Evolutionary conservation across 2,797 vertebrate genomes (phyloP), one percentile per base, ranked within the genome.

Genomic region (Sebastes kiyomatsui): DNA sequence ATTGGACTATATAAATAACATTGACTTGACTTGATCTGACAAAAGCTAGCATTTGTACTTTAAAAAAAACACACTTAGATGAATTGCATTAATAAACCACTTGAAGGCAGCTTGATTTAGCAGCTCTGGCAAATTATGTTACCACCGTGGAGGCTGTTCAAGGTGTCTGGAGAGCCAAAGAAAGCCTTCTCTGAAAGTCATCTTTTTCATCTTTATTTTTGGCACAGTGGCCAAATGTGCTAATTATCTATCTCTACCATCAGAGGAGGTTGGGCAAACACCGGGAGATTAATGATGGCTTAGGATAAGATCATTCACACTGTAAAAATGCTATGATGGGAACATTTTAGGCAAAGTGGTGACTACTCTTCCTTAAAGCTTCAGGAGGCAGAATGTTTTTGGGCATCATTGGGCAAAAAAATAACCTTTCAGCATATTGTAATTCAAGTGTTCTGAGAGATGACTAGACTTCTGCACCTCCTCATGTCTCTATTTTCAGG

Each of bases 181-280:
- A 77, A 76, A 81, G 69, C 25, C 7, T 70, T 79, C 75, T 73
- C 61, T 78, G 35, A 75, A 87, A 87, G 59, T 85, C 28, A 87
- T 82, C 22, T 61, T 88, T 85, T 85, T 88, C 66, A 81, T 82
- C 77, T 81, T 82, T 83, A 85, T 91, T 93, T 91, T 79, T 82
- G 81, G 78, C 77, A 82, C 71, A 79, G 67, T 75, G 27, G 61
- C 38, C 55, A 84, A 83, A 77, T 73, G 78, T 82, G 71, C 75
- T 80, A 87, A 85, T 88, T 88, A 85, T 84, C 79, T 74, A 59
- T 85, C 77, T 76, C 56, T 70, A 35, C 76, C 58, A 82, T 80
- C 75, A 65, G 72, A 76, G 49, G 70, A 84, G 75, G 62, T 38
- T 74, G 58, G 58, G 74, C 58, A 77, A 82, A 86, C 23, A 81